These are phyloP conservation scores for Piprites chloris DNA, from an alignment of 2,113 vertebrate genomes.

Conservation along the genomic window DNA sequence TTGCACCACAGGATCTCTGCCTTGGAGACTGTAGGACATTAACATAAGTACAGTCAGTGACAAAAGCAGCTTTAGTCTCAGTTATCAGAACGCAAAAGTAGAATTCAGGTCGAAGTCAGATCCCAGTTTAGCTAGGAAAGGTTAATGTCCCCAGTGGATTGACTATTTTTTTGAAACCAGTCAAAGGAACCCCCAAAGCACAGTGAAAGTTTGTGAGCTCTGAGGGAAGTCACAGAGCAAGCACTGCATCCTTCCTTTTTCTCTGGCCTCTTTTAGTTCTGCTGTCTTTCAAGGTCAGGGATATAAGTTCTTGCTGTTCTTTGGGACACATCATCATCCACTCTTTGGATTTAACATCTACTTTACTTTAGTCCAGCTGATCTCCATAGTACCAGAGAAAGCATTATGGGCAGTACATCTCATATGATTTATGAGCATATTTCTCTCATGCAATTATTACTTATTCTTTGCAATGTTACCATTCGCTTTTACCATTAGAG, in stretches of 20 bases:
- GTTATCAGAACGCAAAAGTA: not conserved
- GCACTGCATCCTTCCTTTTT: not conserved
- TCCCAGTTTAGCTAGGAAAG: not conserved
- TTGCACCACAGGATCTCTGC: not conserved
- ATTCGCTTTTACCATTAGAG: slow-evolving; percentile 47
- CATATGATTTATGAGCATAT: not conserved
- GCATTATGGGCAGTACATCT: not conserved
- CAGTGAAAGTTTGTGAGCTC: not conserved
- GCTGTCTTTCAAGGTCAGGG: not conserved
- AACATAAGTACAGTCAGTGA: not conserved
- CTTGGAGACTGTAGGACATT: not conserved
- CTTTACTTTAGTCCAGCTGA: not conserved
- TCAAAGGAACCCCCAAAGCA: not conserved
- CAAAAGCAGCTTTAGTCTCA: not conserved
- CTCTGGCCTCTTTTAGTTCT: not conserved
- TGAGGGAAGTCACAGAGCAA: not conserved
- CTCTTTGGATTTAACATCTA: not conserved
- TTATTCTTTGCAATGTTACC: not conserved
- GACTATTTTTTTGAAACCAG: not conserved
- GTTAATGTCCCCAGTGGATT: not conserved
- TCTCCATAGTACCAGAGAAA: not conserved
- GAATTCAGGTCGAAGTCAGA: not conserved
- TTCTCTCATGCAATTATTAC: not conserved
- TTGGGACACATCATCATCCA: not conserved
- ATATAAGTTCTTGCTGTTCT: not conserved